Evolutionary conservation across 2,888 invertebrate species (phyloP).

Genomic region (Gastracanthus pulcherrimus): DNA sequence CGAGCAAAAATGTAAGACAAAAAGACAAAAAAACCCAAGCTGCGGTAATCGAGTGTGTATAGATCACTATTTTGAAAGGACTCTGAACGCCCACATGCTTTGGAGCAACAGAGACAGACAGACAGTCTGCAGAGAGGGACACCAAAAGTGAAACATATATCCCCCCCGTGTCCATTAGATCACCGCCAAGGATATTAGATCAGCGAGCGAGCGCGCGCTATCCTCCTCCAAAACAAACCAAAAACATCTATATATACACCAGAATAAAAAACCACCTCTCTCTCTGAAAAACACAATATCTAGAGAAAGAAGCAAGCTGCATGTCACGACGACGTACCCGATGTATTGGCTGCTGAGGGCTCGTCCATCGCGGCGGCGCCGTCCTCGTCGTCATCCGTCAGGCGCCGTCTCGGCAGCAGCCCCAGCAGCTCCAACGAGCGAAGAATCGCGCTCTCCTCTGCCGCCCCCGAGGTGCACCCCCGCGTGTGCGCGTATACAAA

Average conservation of each 20-base stretch:
- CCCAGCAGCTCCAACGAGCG: slow-evolving; percentile 16
- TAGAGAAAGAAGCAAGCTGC: neutral
- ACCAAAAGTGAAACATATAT: neutral
- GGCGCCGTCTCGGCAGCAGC: slow-evolving; percentile 3
- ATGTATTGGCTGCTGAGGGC: slow-evolving; percentile 38
- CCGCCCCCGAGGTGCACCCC: neutral
- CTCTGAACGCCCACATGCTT: slow-evolving; percentile 40
- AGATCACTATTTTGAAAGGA: slow-evolving; percentile 39
- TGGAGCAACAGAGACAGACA: neutral
- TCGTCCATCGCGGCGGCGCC: slow-evolving; percentile 49
- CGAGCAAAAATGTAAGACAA: neutral
- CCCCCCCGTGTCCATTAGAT: neutral
- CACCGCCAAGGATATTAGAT: slow-evolving; percentile 9
- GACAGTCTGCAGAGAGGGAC: neutral
- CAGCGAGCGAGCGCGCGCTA: neutral
- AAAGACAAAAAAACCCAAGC: neutral
- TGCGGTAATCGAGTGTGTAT: neutral
- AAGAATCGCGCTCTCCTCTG: neutral
- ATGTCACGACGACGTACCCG: slow-evolving; percentile 11
- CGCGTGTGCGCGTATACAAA: neutral
- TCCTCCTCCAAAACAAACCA: neutral
- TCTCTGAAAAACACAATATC: neutral
- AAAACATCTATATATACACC: neutral
- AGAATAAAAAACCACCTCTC: neutral
- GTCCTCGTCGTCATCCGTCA: slow-evolving; percentile 47